Evolutionary conservation across 2,888 invertebrate species (phyloP), one percentile per base, ranked within the genome.

Genomic region (Acronicta aceris): DNA sequence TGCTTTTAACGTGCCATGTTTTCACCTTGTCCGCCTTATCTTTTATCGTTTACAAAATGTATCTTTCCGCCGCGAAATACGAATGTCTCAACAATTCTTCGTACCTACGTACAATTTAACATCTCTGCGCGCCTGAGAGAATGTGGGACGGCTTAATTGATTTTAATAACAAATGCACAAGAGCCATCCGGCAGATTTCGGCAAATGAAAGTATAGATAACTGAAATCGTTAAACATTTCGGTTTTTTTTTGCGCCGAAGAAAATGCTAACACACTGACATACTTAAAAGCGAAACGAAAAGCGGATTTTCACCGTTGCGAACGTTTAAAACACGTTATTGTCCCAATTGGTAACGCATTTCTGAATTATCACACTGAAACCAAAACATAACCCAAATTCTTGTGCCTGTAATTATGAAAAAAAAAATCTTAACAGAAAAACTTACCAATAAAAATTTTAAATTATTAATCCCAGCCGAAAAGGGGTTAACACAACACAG

Each of bases 401-500:
- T 78, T 59, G 49, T 46, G 59, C 48, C 67, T 56, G 58, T 41
- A 50, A 48, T 48, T 40, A 50, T 54, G 42, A 59, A 55, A 50
- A 59, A 61, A 57, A 33, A 56, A 21, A 21, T 21, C 54, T 43
- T 53, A 43, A 65, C 38, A 46, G 36, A 48, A 55, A 36, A 64
- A 77, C 86, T 86, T 78, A 86, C 87, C 84, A 63, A 50, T 69
- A 56, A 65, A 15, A 65, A 67, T 21, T 54, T 58, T 62, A 40
- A 56, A 58, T 70, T n/a, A n/a, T n/a, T 59, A 65, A 79, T 89
- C 84, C 86, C 82, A 78, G 76, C 66, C 72, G 81, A 62, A 38
- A 82, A 87, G 88, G 85, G 82, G 85, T 86, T 79, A 88, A 89
- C 90, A 87, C 81, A 89, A 86, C 91, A 91, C 92, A 88, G 81